These are phyloP conservation scores for Muraenolepis orangiensis DNA, from an alignment of 2,797 vertebrate species.

Conservation along the genomic window DNA sequence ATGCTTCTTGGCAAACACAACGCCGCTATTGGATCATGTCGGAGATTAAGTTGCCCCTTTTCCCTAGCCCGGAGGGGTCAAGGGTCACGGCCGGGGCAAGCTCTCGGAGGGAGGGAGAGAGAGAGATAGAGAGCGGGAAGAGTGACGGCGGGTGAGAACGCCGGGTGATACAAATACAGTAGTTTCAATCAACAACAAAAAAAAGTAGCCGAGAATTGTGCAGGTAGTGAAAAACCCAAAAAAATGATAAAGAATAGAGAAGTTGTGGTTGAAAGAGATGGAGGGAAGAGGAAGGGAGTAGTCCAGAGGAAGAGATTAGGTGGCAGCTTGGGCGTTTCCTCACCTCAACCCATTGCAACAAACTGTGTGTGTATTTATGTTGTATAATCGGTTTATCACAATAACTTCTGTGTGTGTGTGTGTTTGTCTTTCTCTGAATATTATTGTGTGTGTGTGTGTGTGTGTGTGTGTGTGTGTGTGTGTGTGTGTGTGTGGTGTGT, in stretches of 20 bases:
- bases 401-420: neutral
- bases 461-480: conserved; percentile 5
- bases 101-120: too few relatives aligned
- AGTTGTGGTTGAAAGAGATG: conserved; percentile 38
- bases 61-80: too few relatives aligned
- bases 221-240: conserved; percentile 19
- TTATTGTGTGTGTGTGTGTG: conserved; percentile 11
- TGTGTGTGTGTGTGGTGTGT: conserved; percentile 15
- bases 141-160: neutral
- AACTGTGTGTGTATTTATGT: neutral
- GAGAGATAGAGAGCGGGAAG: neutral
- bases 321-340: conserved; percentile 51
- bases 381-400: neutral
- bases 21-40: neutral
- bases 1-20: neutral
- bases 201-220: neutral
- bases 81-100: neutral
- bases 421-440: neutral
- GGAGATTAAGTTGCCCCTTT: neutral
- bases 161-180: too few relatives aligned
- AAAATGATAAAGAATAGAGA: conserved; percentile 17
- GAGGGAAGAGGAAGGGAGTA: conserved; percentile 61
- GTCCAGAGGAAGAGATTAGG: conserved; percentile 52
- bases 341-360: conserved; percentile 47
- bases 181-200: too few relatives aligned